Evolutionary conservation across 1,140 invertebrate species (phyloP).

Genomic region (Acyrthosiphon pisum): DNA sequence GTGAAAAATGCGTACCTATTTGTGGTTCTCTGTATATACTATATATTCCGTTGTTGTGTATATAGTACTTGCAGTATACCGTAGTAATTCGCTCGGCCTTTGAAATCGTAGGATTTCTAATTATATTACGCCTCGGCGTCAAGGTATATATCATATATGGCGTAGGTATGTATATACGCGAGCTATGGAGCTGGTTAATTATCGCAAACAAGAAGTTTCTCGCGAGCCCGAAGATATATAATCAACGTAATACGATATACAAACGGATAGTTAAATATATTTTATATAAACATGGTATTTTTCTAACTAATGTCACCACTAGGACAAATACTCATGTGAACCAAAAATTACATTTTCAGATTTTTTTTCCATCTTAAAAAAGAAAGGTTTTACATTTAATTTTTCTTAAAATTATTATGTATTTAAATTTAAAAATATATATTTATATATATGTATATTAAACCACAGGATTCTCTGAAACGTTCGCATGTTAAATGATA

Average conservation of each 20-base stretch:
- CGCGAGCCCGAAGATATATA: neutral
- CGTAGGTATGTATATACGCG: neutral
- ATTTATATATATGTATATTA: no score
- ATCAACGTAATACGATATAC: constrained; percentile 18
- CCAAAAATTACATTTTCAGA: neutral
- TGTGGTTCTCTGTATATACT: no score
- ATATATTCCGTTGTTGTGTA: neutral
- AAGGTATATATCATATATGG: neutral
- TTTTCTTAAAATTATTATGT: no score
- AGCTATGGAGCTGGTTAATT: constrained; percentile 4
- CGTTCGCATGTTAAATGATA: no score
- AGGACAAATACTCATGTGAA: neutral
- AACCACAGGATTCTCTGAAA: no score
- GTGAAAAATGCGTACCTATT: neutral
- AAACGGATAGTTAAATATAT: neutral
- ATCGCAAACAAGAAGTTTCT: constrained; percentile 21
- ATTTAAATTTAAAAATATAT: no score
- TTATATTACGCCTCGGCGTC: constrained; percentile 6
- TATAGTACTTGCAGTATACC: neutral
- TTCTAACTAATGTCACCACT: neutral
- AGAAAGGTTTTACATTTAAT: no score
- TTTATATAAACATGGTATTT: neutral
- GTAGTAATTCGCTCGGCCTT: neutral
- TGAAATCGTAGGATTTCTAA: constrained; percentile 37
- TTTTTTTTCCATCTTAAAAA: neutral